phyloP scores from a whole-genome alignment of 2,797 vertebrate species.

The Diglossa cyanea region DNA sequence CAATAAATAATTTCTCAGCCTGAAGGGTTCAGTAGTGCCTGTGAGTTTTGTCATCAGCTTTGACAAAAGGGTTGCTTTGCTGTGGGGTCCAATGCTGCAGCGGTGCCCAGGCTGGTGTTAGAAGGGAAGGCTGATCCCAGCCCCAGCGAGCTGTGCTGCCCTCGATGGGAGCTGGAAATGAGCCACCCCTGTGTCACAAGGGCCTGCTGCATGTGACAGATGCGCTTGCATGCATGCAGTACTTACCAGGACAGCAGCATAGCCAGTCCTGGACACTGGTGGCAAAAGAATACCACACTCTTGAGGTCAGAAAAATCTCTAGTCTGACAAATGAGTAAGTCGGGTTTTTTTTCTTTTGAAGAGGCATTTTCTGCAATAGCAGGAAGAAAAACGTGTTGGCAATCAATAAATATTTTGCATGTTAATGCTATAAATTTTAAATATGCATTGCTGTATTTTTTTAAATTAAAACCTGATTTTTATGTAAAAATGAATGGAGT shows the following conservation, averaged over 20 bases:
- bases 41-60: not conserved
- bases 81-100: not conserved
- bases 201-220: not conserved
- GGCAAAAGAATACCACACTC: not conserved
- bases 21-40: not conserved
- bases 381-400: not conserved
- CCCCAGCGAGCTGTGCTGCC: fast-evolving
- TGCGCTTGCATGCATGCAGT: fast-evolving
- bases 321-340: not conserved
- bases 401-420: not conserved
- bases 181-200: not conserved
- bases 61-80: not conserved
- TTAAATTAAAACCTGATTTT: not conserved
- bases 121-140: not conserved
- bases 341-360: not conserved
- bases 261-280: not conserved
- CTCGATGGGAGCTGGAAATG: not conserved
- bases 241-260: not conserved
- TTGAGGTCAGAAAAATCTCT: not conserved
- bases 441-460: not conserved
- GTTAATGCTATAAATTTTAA: not conserved
- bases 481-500: not conserved
- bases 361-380: not conserved
- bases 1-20: not conserved
- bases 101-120: fast-evolving